These are phyloP conservation scores for Oreochromis tanganicae DNA, from an alignment of 2,113 vertebrate genomes.

Conservation along the genomic window DNA sequence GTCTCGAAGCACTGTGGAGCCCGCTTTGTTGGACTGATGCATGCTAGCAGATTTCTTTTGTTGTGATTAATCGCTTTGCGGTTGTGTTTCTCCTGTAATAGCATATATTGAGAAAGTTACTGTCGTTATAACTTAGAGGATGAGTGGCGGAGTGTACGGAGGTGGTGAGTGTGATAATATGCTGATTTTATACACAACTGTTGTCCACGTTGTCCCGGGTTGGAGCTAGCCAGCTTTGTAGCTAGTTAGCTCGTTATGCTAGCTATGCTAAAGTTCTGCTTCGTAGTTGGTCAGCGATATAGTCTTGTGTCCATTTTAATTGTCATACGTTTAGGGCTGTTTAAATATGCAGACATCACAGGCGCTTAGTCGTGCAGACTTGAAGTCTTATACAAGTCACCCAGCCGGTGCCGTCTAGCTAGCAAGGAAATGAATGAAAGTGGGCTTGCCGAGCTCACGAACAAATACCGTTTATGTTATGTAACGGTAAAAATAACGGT, in stretches of 20 bases:
- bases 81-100: neutral
- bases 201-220: slow-evolving; percentile 41
- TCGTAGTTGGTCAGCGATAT: neutral
- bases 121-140: slow-evolving; percentile 24
- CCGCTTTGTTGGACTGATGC: slow-evolving; percentile 21
- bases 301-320: neutral
- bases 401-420: neutral
- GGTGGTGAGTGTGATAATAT: slow-evolving; percentile 70
- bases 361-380: rapidly evolving
- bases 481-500: neutral
- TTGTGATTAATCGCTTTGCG: slow-evolving; percentile 52
- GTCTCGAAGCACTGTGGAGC: slow-evolving; percentile 12
- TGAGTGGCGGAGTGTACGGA: slow-evolving; percentile 81
- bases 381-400: neutral
- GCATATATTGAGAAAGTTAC: neutral
- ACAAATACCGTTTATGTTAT: neutral
- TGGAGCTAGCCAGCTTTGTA: slow-evolving; percentile 21
- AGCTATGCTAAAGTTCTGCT: slow-evolving; percentile 4
- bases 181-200: slow-evolving; percentile 5
- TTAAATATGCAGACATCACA: rapidly evolving
- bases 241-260: slow-evolving; percentile 11
- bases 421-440: slow-evolving; percentile 53
- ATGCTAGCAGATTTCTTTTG: slow-evolving; percentile 57
- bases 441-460: neutral
- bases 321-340: rapidly evolving